phyloP scores from a whole-genome alignment of 2,797 vertebrate species.

The Mormyrus hasselquistii region DNA sequence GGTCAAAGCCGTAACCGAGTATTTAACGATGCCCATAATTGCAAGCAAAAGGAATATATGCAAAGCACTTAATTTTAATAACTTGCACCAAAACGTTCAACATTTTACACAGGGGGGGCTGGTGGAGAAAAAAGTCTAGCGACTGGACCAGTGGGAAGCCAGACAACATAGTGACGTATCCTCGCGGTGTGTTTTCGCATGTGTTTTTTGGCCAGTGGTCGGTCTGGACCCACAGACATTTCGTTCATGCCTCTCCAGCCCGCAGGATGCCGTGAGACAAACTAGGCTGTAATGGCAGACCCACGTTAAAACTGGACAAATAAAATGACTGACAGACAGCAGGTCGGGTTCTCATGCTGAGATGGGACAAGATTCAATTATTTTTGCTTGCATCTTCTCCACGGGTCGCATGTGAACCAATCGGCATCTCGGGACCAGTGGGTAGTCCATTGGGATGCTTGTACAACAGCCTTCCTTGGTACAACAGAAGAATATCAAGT shows the following conservation, averaged over 20 bases:
- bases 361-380: background rate
- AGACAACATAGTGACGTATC: background rate
- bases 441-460: background rate
- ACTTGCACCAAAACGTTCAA: conserved; percentile 46
- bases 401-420: background rate
- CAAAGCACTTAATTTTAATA: conserved; percentile 58
- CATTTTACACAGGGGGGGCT: background rate
- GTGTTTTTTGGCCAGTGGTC: background rate
- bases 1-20: background rate
- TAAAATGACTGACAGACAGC: background rate
- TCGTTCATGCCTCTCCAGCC: background rate
- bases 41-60: conserved; percentile 21
- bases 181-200: no score
- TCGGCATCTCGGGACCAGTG: background rate
- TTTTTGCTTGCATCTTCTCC: background rate
- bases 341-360: background rate
- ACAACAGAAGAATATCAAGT: background rate
- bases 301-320: background rate
- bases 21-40: conserved; percentile 18
- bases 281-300: background rate
- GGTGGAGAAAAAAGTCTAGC: background rate
- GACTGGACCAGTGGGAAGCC: background rate
- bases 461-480: background rate
- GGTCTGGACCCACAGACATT: background rate
- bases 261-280: background rate